Conservation (phyloP, 2,797 vertebrate genomes). For the Cryptoblepharus egeriae region DNA sequence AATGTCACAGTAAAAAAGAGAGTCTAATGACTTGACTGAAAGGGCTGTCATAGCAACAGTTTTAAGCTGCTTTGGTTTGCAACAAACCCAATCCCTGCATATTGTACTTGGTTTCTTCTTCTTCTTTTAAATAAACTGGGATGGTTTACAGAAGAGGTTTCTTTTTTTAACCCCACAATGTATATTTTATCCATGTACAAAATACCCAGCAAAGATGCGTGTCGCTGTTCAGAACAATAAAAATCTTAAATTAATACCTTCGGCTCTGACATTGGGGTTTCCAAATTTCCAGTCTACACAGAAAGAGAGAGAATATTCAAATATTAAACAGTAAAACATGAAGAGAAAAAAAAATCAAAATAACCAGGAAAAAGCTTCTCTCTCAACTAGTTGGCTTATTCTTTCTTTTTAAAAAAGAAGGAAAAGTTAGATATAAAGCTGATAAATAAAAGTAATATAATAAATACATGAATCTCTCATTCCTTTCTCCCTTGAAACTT, state of each 20-base stretch:
- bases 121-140: neutral
- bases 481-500: neutral
- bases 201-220: constrained; percentile 13
- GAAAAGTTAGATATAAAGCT: neutral
- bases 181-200: constrained; percentile 24
- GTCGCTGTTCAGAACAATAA: constrained; percentile 30
- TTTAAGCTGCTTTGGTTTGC: neutral
- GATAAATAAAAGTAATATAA: no score
- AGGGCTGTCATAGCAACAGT: constrained; percentile 42
- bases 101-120: neutral
- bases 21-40: neutral
- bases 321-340: no score
- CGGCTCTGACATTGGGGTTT: neutral
- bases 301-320: neutral
- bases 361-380: neutral
- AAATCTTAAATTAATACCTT: constrained; percentile 33
- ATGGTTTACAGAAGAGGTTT: neutral
- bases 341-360: neutral
- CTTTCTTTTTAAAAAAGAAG: no score
- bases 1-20: no score
- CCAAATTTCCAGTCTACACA: neutral
- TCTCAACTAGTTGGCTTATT: neutral
- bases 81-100: constrained; percentile 5
- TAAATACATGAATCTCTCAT: neutral
- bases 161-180: neutral